phyloP scores from a whole-genome alignment of 2,888 invertebrate species.

The Drosophila prostipennis region DNA sequence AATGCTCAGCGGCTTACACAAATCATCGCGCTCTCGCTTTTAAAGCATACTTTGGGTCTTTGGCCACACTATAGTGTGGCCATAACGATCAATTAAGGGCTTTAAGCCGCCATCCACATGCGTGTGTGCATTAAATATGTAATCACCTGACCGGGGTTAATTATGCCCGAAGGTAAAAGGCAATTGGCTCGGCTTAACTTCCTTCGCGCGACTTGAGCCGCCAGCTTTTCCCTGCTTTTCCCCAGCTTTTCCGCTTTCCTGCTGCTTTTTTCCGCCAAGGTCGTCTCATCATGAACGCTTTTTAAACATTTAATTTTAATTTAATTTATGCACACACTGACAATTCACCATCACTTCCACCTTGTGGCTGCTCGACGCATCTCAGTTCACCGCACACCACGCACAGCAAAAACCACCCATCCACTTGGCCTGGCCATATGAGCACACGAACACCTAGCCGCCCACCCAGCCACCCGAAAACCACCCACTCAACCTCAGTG shows the following conservation, averaged over 20 bases:
- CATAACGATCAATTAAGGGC: constrained; percentile 57
- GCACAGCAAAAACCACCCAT: constrained; percentile 16
- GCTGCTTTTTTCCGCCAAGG: background rate
- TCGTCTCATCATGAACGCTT: constrained; percentile 32
- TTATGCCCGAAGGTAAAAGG: constrained; percentile 52
- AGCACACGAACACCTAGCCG: constrained; percentile 5
- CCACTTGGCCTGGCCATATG: constrained; percentile 1
- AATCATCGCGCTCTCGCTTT: constrained; percentile 15
- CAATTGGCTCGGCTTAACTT: constrained; percentile 40
- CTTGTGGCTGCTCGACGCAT: constrained; percentile 15
- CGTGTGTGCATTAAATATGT: constrained; percentile 41
- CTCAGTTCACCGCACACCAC: constrained; percentile 28
- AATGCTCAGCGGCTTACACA: constrained; percentile 37
- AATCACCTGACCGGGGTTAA: constrained; percentile 43
- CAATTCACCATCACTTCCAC: background rate
- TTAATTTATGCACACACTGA: constrained; percentile 73
- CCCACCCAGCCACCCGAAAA: constrained; percentile 10
- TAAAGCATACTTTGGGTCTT: constrained; percentile 19
- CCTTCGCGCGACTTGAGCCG: constrained; percentile 25
- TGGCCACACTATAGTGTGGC: constrained; percentile 27
- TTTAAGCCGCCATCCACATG: constrained; percentile 36
- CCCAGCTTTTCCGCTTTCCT: background rate
- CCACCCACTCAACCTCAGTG: constrained; percentile 29
- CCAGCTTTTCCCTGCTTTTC: constrained; percentile 23
- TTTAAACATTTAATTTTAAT: constrained; percentile 75